Evolutionary conservation across 2,113 vertebrate species (phyloP).

Genomic region (Ophthalmolycus amberensis): DNA sequence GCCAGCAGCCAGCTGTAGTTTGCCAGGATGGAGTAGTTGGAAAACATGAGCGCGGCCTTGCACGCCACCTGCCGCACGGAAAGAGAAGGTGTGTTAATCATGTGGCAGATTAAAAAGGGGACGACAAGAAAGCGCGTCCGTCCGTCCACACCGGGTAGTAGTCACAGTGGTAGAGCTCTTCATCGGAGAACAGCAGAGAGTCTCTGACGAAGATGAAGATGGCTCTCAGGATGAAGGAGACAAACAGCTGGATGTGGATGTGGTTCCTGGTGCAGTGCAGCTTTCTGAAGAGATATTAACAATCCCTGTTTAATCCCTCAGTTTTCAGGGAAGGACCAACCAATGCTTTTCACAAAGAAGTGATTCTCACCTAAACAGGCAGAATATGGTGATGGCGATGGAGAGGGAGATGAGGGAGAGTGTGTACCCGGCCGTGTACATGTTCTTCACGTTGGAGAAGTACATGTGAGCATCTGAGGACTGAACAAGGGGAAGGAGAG

Average conservation of each 20-base stretch:
- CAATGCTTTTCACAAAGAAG: too few relatives aligned
- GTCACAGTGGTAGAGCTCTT: slow-evolving; percentile 69
- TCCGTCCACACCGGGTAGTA: slow-evolving; percentile 56
- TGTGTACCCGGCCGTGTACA: slow-evolving; percentile 92
- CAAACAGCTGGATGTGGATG: slow-evolving; percentile 96
- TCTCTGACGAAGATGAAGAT: slow-evolving; percentile 94
- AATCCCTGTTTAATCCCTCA: background rate
- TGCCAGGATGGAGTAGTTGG: slow-evolving; percentile 94
- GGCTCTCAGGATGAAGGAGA: slow-evolving; percentile 92
- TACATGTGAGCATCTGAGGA: slow-evolving; percentile 84
- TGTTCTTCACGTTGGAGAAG: slow-evolving; percentile 90
- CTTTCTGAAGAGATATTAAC: slow-evolving; percentile 80
- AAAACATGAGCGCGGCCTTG: slow-evolving; percentile 91
- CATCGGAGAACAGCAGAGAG: slow-evolving; percentile 84
- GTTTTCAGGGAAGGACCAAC: background rate
- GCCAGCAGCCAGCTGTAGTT: slow-evolving; percentile 97
- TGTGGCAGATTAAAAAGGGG: background rate
- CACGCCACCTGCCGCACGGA: slow-evolving; percentile 85
- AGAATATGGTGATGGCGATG: slow-evolving; percentile 87
- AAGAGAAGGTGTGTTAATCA: background rate
- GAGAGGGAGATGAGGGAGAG: slow-evolving; percentile 87
- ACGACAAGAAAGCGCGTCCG: background rate
- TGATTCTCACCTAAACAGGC: slow-evolving; percentile 87
- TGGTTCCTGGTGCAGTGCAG: slow-evolving; percentile 95
- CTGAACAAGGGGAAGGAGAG: slow-evolving; percentile 34